Conservation (phyloP, 64 coral and sea anemone species). For the Orbicella faveolata region DNA sequence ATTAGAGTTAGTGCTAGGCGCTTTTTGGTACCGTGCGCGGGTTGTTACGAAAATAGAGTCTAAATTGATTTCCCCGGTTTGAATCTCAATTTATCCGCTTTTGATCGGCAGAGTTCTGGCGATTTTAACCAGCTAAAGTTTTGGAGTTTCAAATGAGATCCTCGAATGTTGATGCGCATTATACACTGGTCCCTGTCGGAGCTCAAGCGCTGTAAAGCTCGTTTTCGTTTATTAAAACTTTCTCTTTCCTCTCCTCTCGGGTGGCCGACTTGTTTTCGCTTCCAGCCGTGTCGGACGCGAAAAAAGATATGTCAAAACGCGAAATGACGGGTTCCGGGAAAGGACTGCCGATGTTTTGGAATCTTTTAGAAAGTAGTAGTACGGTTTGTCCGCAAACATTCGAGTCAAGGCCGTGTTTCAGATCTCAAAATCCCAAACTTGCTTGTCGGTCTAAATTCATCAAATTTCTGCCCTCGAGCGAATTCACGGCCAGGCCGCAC, state of each 20-base stretch:
- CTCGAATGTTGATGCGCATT: background rate
- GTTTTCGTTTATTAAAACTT: slow-evolving; percentile 45
- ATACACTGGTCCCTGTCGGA: background rate
- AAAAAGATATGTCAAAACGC: slow-evolving; percentile 21
- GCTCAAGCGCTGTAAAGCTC: background rate
- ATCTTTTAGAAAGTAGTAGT: background rate
- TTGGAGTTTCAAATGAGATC: background rate
- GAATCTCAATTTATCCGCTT: slow-evolving; percentile 41
- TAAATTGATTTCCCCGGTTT: slow-evolving; percentile 60
- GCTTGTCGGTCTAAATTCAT: slow-evolving; percentile 29
- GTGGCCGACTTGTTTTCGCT: slow-evolving; percentile 48
- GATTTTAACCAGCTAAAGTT: background rate
- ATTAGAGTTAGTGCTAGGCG: slow-evolving; percentile 30
- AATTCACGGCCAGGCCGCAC: background rate
- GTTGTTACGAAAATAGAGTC: slow-evolving; percentile 85
- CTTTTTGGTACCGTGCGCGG: slow-evolving; percentile 75
- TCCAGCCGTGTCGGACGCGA: slow-evolving; percentile 32
- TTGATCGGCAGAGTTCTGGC: background rate
- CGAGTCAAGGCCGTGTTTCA: background rate
- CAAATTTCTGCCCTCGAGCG: slow-evolving; percentile 37
- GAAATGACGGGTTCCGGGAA: background rate
- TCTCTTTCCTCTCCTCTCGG: slow-evolving; percentile 14
- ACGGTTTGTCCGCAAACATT: background rate
- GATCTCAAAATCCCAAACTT: background rate
- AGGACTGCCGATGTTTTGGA: slow-evolving; percentile 5